A percentile compares a stretch with the other conserved stretches of the same genome.
Evolutionary conservation across 1,140 invertebrate genomes (phyloP).

Genomic region (Helicoverpa zea): DNA sequence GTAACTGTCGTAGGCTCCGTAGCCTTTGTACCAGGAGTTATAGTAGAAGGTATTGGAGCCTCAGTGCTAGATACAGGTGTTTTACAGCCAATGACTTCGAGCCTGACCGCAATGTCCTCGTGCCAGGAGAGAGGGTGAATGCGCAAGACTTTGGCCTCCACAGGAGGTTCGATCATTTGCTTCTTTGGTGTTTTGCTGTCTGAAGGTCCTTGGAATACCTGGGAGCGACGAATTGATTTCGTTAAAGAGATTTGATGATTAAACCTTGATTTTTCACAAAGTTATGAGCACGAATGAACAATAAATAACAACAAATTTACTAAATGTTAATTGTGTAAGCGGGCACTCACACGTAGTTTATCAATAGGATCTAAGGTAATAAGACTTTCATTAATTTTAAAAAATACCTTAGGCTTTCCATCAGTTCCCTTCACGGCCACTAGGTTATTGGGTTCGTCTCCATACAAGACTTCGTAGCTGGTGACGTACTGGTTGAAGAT

Average conservation of each 20-base stretch:
- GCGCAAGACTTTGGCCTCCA: slow-evolving; percentile 91
- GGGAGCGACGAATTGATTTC: slow-evolving; percentile 32
- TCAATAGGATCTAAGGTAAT: too few species aligned
- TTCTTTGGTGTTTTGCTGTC: slow-evolving; percentile 87
- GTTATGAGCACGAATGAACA: too few species aligned
- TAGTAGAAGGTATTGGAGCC: too few species aligned
- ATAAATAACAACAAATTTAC: too few species aligned
- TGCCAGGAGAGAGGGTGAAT: slow-evolving; percentile 93
- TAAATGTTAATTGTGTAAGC: too few species aligned
- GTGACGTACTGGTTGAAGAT: slow-evolving; percentile 91
- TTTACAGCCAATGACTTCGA: slow-evolving; percentile 92
- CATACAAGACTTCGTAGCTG: slow-evolving; percentile 91
- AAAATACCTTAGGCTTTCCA: slow-evolving; percentile 55
- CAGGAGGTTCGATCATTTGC: slow-evolving; percentile 88
- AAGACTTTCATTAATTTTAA: too few species aligned
- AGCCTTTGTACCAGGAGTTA: too few species aligned
- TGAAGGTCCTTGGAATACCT: slow-evolving; percentile 91
- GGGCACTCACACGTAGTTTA: too few species aligned
- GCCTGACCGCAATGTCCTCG: slow-evolving; percentile 90
- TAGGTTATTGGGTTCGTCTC: slow-evolving; percentile 88
- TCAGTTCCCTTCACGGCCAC: slow-evolving; percentile 84
- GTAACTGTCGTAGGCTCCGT: slow-evolving; percentile 40
- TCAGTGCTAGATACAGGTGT: slow-evolving; percentile 25
- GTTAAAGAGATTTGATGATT: background rate
- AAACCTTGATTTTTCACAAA: background rate